Percentiles rank a stretch among this genome's conserved stretches.
These are phyloP conservation scores for Raja brachyura DNA, from an alignment of 2,113 vertebrate species.

Conservation along the genomic window DNA sequence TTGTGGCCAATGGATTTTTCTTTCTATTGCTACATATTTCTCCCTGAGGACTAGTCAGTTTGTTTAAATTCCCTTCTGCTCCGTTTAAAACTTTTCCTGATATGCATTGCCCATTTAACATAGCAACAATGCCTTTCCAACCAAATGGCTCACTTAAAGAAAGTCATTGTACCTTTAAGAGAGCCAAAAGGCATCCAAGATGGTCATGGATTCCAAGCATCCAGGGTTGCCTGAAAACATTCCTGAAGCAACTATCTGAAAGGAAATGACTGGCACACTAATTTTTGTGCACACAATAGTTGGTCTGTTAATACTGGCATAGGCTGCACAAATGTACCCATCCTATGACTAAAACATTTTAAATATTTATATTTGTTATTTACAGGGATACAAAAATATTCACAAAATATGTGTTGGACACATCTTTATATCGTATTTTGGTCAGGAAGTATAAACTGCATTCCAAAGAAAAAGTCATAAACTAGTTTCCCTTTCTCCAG, in stretches of 20 bases:
- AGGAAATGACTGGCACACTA: neutral
- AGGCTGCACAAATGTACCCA: neutral
- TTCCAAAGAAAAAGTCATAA: neutral
- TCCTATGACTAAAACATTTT: neutral
- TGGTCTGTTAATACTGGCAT: neutral
- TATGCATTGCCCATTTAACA: neutral
- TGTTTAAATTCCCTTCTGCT: neutral
- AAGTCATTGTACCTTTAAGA: neutral
- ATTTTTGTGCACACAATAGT: neutral
- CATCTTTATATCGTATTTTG: neutral
- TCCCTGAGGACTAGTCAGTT: neutral
- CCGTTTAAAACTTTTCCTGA: neutral
- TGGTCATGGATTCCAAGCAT: neutral
- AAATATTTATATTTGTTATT: slow-evolving; percentile 23
- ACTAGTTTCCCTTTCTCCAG: neutral
- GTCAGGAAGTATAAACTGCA: neutral
- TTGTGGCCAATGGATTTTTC: no score
- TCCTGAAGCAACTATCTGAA: neutral
- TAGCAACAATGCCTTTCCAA: neutral
- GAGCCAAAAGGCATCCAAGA: neutral
- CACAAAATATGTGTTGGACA: neutral
- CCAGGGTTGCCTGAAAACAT: slow-evolving; percentile 27
- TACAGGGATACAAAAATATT: neutral
- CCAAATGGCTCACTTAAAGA: neutral
- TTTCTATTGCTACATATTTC: neutral